Evolutionary conservation across 2,113 vertebrate species (phyloP).

Genomic region (Elanus axillaris): DNA sequence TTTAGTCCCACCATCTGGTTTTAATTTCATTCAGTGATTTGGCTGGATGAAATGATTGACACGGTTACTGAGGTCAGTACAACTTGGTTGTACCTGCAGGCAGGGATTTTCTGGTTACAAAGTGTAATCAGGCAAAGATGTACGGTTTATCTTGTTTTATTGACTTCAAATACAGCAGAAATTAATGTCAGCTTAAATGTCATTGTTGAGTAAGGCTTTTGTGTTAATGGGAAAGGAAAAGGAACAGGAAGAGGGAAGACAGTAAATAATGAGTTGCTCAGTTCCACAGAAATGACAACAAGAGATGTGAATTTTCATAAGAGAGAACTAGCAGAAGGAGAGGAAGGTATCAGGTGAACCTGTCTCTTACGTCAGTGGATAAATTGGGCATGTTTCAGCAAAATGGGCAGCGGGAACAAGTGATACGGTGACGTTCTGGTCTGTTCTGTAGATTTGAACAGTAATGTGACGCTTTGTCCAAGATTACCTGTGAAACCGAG

Average conservation of each 20-base stretch:
- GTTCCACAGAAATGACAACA: not conserved
- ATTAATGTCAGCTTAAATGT: not conserved
- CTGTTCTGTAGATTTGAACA: not conserved
- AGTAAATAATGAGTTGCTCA: not conserved
- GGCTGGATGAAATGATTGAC: not conserved
- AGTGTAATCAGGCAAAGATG: not conserved
- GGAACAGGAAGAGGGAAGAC: not conserved
- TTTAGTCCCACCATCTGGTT: not conserved
- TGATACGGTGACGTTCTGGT: not conserved
- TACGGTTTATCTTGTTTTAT: not conserved
- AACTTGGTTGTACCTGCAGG: not conserved
- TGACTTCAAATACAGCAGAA: not conserved
- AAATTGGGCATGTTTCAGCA: not conserved
- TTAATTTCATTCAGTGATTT: not conserved
- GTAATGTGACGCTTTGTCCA: not conserved
- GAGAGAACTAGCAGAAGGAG: not conserved
- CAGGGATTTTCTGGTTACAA: not conserved
- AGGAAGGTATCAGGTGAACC: not conserved
- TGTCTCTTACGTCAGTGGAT: not conserved
- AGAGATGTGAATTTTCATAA: not conserved
- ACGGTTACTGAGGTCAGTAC: not conserved
- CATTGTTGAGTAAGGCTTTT: not conserved
- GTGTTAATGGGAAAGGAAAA: not conserved
- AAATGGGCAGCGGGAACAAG: not conserved
- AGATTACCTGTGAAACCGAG: not conserved